Evolutionary conservation across 2,888 invertebrate species (phyloP), one percentile per base, ranked within the genome.

Genomic region (Leptopilina syphax): DNA sequence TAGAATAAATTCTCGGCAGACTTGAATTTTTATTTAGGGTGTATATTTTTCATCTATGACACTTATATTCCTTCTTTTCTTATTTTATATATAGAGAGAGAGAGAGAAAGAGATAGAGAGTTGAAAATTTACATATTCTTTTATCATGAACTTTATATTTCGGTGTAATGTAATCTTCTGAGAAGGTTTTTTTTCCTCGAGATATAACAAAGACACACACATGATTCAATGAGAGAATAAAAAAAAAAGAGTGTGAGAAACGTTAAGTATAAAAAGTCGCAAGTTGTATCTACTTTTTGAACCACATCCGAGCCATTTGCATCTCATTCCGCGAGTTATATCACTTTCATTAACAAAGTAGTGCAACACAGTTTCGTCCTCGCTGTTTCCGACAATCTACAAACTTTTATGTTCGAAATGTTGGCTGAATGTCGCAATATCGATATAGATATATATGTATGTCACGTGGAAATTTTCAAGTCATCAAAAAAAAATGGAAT

Each of bases 261-360:
- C 78, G 80, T 82, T 83, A 82, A 79, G 80, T 86, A 85, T 50
- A 86, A 85, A 84, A 85, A 77, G 70, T 80, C 77, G 76, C 65
- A 57, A 79, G 77, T 81, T 80, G 82, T 83, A 83, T 80, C 44
- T 44, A 44, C 82, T 84, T 84, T 85, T 85, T 85, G 80, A 84
- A 84, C 85, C 85, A 80, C 85, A 85, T 84, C 84, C 85, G 81
- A 78, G 78, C 82, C 83, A 87, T 87, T 87, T 87, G 87, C 87
- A 87, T 87, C 87, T 87, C 87, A 86, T 85, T 85, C 68, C 66
- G 77, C 68, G 79, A 83, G 87, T 84, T 86, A 85, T 84, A 86
- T 85, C 84, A 83, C 84, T 87, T 87, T 86, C 86, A 84, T 87
- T 87, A 86, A 87, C 86, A 81, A 85, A 87, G 84, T 85, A 82